Evolutionary conservation across 2,113 vertebrate species (phyloP).

Genomic region (Ameiurus melas): DNA sequence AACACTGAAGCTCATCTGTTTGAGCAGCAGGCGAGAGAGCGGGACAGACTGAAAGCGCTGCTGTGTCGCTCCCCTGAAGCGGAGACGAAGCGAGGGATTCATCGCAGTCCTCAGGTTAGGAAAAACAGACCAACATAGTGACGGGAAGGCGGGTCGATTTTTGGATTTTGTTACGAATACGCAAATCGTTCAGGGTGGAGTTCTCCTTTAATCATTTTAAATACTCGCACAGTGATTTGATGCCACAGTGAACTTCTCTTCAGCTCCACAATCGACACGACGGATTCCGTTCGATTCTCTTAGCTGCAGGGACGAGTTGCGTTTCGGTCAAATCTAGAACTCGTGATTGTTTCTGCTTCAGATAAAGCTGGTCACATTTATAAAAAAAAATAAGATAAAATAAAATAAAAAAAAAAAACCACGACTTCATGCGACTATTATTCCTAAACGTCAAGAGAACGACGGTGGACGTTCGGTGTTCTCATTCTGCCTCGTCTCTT

Average conservation of each 20-base stretch:
- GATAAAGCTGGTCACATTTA: neutral
- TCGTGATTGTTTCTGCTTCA: neutral
- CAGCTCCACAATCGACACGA: neutral
- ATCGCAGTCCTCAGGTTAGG: neutral
- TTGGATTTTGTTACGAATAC: neutral
- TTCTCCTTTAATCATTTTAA: neutral
- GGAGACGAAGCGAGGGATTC: neutral
- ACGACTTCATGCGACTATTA: neutral
- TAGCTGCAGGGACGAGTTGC: neutral
- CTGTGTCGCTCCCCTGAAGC: neutral
- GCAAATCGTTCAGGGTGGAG: neutral
- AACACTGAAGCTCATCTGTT: neutral
- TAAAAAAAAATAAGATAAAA: no score
- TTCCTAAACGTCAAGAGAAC: neutral
- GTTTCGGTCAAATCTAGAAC: neutral
- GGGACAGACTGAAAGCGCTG: neutral
- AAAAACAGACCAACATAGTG: neutral
- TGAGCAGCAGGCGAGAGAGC: neutral
- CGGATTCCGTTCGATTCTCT: neutral
- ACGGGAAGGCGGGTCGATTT: neutral
- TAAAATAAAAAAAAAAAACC: no score
- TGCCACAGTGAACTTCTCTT: slow-evolving; percentile 12
- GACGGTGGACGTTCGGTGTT: neutral
- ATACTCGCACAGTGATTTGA: slow-evolving; percentile 11
- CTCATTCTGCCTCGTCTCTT: neutral